phyloP scores from a whole-genome alignment of 1,140 invertebrate genomes.

The Drosophila mojavensis region DNA sequence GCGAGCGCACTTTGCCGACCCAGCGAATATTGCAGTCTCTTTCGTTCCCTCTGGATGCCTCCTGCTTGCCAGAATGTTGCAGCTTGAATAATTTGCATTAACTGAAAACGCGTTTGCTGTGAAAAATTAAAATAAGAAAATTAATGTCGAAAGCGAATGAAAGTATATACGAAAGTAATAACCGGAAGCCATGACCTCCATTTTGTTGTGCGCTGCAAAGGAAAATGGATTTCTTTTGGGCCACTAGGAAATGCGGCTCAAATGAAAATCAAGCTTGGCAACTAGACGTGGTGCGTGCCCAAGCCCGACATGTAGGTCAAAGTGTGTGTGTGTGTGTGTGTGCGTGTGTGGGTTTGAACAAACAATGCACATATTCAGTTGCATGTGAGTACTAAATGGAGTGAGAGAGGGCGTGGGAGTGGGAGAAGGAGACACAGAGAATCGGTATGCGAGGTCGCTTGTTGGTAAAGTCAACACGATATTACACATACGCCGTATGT shows the following conservation, averaged over 20 bases:
- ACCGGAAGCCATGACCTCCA: constrained; percentile 52
- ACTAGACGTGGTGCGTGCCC: constrained; percentile 46
- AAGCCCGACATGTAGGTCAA: constrained; percentile 61
- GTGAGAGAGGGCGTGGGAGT: too few species aligned
- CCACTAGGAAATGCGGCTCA: constrained; percentile 59
- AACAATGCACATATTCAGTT: constrained; percentile 53
- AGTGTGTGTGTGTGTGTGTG: constrained; percentile 29
- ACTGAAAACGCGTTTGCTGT: constrained; percentile 56
- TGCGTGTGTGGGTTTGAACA: constrained; percentile 39
- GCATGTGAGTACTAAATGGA: constrained; percentile 17
- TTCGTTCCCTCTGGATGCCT: background rate
- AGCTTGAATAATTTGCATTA: constrained; percentile 73
- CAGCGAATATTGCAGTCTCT: background rate
- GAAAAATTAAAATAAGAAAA: background rate
- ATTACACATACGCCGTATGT: constrained; percentile 57
- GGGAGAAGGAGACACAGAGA: background rate
- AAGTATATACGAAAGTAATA: constrained; percentile 57
- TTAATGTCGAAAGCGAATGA: constrained; percentile 27
- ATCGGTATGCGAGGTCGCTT: constrained; percentile 25
- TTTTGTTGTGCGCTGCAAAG: constrained; percentile 20
- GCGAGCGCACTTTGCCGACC: constrained; percentile 2
- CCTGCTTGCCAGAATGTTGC: constrained; percentile 37
- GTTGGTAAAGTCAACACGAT: constrained; percentile 49
- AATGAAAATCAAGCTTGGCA: constrained; percentile 62
- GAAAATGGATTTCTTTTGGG: constrained; percentile 50